These are phyloP conservation scores for Sphenodon punctatus DNA, from an alignment of 2,797 vertebrate species.

Conservation along the genomic window DNA sequence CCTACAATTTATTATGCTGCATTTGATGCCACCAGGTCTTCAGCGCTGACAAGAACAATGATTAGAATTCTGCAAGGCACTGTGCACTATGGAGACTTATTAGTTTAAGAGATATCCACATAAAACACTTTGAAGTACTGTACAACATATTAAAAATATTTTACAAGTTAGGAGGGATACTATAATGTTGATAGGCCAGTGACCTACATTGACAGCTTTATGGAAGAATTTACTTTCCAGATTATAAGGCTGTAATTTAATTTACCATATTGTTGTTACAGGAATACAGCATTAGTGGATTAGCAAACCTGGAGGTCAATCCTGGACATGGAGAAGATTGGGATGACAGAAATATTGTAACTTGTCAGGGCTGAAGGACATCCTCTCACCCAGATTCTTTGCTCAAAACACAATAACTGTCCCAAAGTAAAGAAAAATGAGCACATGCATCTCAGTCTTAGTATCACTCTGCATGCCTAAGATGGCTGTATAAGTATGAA, in stretches of 20 bases:
- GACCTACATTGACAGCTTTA: conserved; percentile 1
- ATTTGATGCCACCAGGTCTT: background rate
- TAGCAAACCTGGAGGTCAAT: too few relatives aligned
- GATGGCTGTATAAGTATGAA: too few relatives aligned
- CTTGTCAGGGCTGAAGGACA: too few relatives aligned
- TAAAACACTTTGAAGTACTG: fast-evolving
- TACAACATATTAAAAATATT: background rate
- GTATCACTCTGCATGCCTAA: too few relatives aligned
- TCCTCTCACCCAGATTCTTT: too few relatives aligned
- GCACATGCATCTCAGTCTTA: too few relatives aligned
- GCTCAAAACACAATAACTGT: too few relatives aligned
- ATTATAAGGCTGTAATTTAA: conserved; percentile 27
- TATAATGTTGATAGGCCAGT: background rate
- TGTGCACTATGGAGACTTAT: fast-evolving
- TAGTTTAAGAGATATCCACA: background rate
- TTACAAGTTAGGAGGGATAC: fast-evolving
- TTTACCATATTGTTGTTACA: background rate
- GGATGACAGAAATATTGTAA: too few relatives aligned
- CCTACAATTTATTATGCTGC: background rate
- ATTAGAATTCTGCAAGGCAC: background rate
- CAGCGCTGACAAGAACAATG: background rate
- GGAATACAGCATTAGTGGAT: too few relatives aligned
- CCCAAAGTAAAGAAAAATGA: too few relatives aligned
- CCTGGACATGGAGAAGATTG: too few relatives aligned
- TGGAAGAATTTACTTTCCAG: conserved; percentile 8